Conservation (phyloP, 53 echinoderm and acorn worm genomes). For the Arbacia lixula region DNA sequence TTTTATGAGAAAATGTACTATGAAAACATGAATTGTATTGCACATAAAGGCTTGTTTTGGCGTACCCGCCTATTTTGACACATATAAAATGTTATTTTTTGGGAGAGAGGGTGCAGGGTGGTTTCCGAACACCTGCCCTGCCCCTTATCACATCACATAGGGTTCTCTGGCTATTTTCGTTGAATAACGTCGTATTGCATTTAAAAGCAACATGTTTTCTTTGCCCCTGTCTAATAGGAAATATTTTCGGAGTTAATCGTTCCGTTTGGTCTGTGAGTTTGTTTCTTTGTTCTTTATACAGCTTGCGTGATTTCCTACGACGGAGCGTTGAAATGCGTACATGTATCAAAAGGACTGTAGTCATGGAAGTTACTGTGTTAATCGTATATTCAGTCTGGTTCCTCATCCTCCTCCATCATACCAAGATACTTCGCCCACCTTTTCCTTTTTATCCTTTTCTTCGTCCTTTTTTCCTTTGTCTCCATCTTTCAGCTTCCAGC, state of each 20-base stretch:
- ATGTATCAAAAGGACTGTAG: no score
- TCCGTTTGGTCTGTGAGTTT: no score
- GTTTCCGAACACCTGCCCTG: conserved; percentile 19
- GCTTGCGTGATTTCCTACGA: no score
- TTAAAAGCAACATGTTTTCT: conserved; percentile 19
- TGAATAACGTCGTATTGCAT: background rate
- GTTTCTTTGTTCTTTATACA: no score
- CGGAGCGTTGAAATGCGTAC: no score
- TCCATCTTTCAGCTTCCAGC: no score
- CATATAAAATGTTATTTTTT: conserved; percentile 40
- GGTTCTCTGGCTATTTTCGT: conserved; percentile 11
- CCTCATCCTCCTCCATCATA: no score
- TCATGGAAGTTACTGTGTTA: no score
- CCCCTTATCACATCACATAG: conserved; percentile 25
- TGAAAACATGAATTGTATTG: conserved; percentile 31
- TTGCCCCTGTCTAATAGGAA: background rate
- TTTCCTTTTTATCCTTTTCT: no score
- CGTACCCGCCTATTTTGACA: conserved; percentile 45
- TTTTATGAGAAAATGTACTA: conserved; percentile 46
- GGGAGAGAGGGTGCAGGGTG: background rate
- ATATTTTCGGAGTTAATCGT: background rate
- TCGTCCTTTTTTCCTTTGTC: no score
- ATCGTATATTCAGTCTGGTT: no score
- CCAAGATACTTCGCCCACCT: no score
- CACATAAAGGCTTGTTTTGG: conserved; percentile 40